Conservation (phyloP, 1,140 invertebrate genomes). For the Euschistus heros region DNA sequence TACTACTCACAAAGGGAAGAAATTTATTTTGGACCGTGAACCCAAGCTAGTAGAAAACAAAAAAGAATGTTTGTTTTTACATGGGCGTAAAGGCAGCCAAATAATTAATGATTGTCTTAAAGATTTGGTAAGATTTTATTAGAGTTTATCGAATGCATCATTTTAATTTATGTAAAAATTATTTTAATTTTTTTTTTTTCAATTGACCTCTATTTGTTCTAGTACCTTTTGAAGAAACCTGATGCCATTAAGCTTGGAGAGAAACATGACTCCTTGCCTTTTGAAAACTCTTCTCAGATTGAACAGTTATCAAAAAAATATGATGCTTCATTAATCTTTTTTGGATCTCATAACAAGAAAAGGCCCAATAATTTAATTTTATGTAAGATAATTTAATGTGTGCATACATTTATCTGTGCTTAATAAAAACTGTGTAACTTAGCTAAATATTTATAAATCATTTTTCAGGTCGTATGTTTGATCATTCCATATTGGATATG, state of each 20-base stretch:
- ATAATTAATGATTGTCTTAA: constrained; percentile 64
- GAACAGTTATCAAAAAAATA: constrained; percentile 79
- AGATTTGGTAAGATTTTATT: constrained; percentile 57
- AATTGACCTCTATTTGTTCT: constrained; percentile 32
- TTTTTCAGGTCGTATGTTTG: constrained; percentile 62
- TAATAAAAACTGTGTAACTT: not conserved
- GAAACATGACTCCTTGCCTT: constrained; percentile 76
- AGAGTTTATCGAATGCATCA: not conserved
- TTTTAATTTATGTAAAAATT: constrained; percentile 14
- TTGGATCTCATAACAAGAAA: constrained; percentile 88
- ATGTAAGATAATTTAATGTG: constrained; percentile 42
- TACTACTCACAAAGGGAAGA: constrained; percentile 78
- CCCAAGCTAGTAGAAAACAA: constrained; percentile 82
- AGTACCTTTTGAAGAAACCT: constrained; percentile 77
- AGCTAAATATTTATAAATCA: not conserved
- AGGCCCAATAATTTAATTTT: constrained; percentile 85
- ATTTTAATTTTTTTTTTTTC: not conserved
- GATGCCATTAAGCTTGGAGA: constrained; percentile 61
- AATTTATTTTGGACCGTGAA: constrained; percentile 64
- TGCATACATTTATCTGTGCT: not conserved
- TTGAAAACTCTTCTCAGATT: constrained; percentile 69
- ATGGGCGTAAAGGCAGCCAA: constrained; percentile 74
- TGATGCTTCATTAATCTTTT: constrained; percentile 80
- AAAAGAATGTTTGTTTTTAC: constrained; percentile 74
- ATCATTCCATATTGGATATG: constrained; percentile 89